These are phyloP conservation scores for Borostomias antarcticus DNA, from an alignment of 2,797 vertebrate genomes.

Conservation along the genomic window DNA sequence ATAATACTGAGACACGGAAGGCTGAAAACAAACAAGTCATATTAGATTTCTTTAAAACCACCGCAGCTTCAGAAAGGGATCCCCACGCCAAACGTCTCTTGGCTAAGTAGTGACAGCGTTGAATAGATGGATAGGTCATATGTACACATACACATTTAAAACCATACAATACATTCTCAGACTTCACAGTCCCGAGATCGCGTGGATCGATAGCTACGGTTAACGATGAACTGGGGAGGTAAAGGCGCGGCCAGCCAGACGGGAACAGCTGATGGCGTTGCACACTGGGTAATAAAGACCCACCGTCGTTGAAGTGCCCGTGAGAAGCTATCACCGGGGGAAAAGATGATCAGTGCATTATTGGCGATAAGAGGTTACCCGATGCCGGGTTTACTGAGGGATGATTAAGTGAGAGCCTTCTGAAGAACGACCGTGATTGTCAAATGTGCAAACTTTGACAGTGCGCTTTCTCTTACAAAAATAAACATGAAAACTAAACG, in stretches of 20 bases:
- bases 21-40: conserved; percentile 19
- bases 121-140: conserved; percentile 51
- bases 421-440: conserved; percentile 36
- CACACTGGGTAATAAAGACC: conserved; percentile 42
- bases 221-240: conserved; percentile 30
- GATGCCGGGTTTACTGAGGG: conserved; percentile 47
- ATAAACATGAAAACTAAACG: conserved; percentile 43
- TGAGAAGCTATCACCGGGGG: conserved; percentile 26
- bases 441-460: conserved; percentile 6
- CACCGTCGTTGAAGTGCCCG: conserved; percentile 55
- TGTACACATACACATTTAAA: conserved; percentile 58
- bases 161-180: conserved; percentile 67
- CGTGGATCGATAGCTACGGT: conserved; percentile 39
- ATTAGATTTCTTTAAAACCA: no score
- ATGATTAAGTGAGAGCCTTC: conserved; percentile 36
- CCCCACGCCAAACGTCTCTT: conserved; percentile 22
- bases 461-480: conserved; percentile 32
- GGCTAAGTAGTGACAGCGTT: conserved; percentile 37
- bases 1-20: neutral
- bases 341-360: conserved; percentile 66
- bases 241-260: conserved; percentile 29
- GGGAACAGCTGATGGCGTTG: conserved; percentile 31
- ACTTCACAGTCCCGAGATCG: conserved; percentile 68
- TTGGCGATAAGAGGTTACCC: conserved; percentile 35
- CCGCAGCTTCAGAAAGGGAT: conserved; percentile 44